These are phyloP conservation scores for Drosophila barbarae DNA, from an alignment of 2,888 invertebrate genomes.

Conservation along the genomic window DNA sequence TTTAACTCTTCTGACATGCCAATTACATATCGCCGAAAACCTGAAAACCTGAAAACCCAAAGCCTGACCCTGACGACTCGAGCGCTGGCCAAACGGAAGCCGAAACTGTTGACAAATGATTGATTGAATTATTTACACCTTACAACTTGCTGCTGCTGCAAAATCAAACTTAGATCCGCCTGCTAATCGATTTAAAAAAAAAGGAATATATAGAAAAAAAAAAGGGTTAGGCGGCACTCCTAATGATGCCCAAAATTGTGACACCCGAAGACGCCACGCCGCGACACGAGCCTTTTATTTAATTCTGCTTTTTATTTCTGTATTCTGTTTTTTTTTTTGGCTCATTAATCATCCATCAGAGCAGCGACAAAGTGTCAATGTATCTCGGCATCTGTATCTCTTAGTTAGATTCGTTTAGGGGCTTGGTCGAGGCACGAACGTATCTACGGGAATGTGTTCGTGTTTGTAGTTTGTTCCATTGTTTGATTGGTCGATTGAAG, in stretches of 20 bases:
- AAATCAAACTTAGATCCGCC: conserved; percentile 72
- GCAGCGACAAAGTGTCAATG: conserved; percentile 68
- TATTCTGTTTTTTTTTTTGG: conserved; percentile 26
- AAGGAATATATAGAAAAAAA: conserved; percentile 33
- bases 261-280: conserved; percentile 62
- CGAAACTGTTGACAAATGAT: conserved; percentile 72
- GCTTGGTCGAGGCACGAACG: conserved; percentile 28
- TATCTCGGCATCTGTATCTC: conserved; percentile 28
- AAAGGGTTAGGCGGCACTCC: conserved; percentile 68
- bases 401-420: conserved; percentile 52
- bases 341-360: conserved; percentile 73
- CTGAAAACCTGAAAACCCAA: conserved; percentile 22
- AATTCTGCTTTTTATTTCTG: conserved; percentile 21
- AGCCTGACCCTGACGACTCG: conserved; percentile 64
- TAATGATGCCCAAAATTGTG: conserved; percentile 75
- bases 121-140: conserved; percentile 75
- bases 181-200: conserved; percentile 67
- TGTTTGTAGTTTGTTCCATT: conserved; percentile 40
- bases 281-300: conserved; percentile 51
- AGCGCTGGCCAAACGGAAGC: conserved; percentile 64
- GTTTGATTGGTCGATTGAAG: conserved; percentile 69
- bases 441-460: conserved; percentile 33
- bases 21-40: conserved; percentile 37
- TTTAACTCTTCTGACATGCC: conserved; percentile 41
- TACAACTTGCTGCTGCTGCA: conserved; percentile 61